Evolutionary conservation across 2,888 invertebrate genomes (phyloP), one percentile per base, ranked within the genome.

Genomic region (Noctua comes): DNA sequence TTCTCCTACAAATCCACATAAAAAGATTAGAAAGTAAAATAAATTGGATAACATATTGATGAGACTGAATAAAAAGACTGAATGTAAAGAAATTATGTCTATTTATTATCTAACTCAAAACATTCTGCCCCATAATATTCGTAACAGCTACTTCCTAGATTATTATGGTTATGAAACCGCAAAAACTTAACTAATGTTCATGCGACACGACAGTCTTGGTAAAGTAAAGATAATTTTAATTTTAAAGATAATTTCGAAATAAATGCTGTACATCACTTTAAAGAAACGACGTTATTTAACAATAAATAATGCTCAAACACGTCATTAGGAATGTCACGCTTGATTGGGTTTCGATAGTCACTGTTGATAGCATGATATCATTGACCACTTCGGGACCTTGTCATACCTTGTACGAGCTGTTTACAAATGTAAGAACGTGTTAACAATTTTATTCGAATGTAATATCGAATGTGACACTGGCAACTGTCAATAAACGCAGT

Each of bases 321-420:
- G 74, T 86, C 72, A 76, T 78, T 86, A 86, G 78, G 77, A 85
- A 83, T 86, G 88, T 74, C 86, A 91, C 91, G 92, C 91, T 91
- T 92, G 92, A 92, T 93, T 91, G 89, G 88, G 86, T 92, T 92
- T 90, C 91, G 86, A 83, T 86, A 81, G 84, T 84, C 48, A 51
- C 80, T 72, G 87, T 77, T 83, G 87, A 86, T 85, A 86, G 87
- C 80, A 90, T 94, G 93, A 93, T 93, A 93, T 94, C 93, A 94
- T 90, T 91, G 89, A 83, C 86, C 88, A 91, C 89, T 82, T 85
- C 31, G 77, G 90, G 93, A 91, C 95, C 94, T 95, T 94, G 94
- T 91, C 93, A 89, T 91, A 88, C 94, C 94, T 93, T 92, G 86
- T 90, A 86, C 77, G 83, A 81, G 85, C 82, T 82, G 87, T 83